Base-by-base conservation (phyloP, 2,888 invertebrate species). In the Eremobia ochroleuca region DNA sequence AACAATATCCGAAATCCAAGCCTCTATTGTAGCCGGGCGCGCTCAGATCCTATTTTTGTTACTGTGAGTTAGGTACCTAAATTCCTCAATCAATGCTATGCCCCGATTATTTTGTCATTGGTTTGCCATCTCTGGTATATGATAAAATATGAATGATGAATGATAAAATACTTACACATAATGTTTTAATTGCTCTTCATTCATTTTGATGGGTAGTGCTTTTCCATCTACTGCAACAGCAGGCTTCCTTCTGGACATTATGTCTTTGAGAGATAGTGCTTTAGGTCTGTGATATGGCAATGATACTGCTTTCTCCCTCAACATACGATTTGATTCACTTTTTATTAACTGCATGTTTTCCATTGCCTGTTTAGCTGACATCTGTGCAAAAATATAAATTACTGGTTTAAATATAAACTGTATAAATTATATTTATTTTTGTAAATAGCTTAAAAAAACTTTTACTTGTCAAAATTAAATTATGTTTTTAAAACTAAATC, bases 221-320 rank as follows among this genome's bases (percentile, higher is more conserved):
- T 96, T 97, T 82, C 96, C 96, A 92, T 96, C 95, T 46, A 92
- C 88, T 31, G 94, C 87, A 2, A 96, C 74, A 15, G 94, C 94
- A 65, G 94, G 94, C 81, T 93, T 95, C 71, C 95, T 92, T 85
- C 96, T 93, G 73, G 92, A 95, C 87, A 98, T 97, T 89, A 99
- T 99, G 90, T 99, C 99, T 91, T 98, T 97, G 0, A 99, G 94
- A 0, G 98, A 97, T 74, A 98, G 97, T 59, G 98, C 98, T 90
- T 98, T 98, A 2, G 99, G 99, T 90, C 97, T 97, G 92, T 99
- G 99, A 93, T 99, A 99, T 0, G 99, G 99, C 58, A 99, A 95
- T 61, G 98, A 97, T 18, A 99, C 97, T 78, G 97, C 96, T 31
- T 98, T 97, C 92, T 99, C 98, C 86, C 99, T 97, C 18, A 98